phyloP scores from a whole-genome alignment of 2,113 vertebrate species.

The Silurus asotus region DNA sequence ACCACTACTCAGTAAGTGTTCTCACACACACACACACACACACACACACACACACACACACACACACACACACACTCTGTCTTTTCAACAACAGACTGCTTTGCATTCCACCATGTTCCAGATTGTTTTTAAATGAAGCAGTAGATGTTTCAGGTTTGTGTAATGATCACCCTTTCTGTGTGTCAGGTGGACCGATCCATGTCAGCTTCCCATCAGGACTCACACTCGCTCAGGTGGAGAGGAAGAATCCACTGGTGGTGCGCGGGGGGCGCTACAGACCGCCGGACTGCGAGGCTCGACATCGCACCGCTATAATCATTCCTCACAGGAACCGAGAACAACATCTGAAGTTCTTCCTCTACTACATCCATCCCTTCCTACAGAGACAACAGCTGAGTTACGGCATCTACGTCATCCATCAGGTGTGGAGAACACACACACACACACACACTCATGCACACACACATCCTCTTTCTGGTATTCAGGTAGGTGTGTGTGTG shows the following conservation, averaged over 20 bases:
- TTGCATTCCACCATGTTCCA: not conserved
- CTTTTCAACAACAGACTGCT: not conserved
- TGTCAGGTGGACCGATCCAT: constrained; percentile 74
- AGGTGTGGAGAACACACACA: constrained; percentile 61
- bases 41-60: not conserved
- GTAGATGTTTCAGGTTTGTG: too few species aligned
- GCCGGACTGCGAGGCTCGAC: constrained; percentile 70
- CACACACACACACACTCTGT: not conserved
- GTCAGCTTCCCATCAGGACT: constrained; percentile 73
- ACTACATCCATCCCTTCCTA: constrained; percentile 79
- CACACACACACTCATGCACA: not conserved
- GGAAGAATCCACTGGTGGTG: constrained; percentile 75
- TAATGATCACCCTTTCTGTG: too few species aligned
- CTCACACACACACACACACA: not conserved
- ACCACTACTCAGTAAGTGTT: constrained; percentile 71
- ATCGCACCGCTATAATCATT: constrained; percentile 77
- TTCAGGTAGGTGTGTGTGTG: not conserved
- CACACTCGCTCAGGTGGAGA: constrained; percentile 66
- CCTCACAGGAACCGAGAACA: constrained; percentile 76
- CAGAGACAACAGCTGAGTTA: constrained; percentile 79
- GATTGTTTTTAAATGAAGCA: too few species aligned
- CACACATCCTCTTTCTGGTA: not conserved
- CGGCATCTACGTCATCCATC: constrained; percentile 80
- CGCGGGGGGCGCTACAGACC: constrained; percentile 76
- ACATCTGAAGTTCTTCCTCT: constrained; percentile 78